These are phyloP conservation scores for Parazoanthus darwini DNA, from an alignment of 92 coral and sea anemone species.

Conservation along the genomic window DNA sequence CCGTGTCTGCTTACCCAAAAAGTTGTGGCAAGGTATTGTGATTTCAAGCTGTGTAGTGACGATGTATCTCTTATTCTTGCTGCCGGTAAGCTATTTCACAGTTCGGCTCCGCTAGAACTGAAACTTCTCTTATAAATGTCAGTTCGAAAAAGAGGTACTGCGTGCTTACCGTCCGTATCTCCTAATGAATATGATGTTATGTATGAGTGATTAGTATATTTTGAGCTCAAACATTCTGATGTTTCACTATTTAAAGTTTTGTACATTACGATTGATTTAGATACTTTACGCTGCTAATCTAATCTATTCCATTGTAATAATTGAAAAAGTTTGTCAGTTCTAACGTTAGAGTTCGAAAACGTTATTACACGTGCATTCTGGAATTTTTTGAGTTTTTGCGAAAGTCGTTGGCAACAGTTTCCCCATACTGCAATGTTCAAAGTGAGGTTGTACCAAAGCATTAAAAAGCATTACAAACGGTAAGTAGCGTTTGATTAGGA, in stretches of 20 bases:
- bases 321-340: slow-evolving; percentile 38
- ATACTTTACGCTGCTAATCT: slow-evolving; percentile 27
- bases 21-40: slow-evolving; percentile 1
- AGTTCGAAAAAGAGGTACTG: slow-evolving; percentile 39
- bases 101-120: slow-evolving; percentile 36
- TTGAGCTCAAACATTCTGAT: slow-evolving; percentile 30
- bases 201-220: slow-evolving; percentile 1
- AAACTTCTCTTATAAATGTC: slow-evolving; percentile 18
- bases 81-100: slow-evolving; percentile 37
- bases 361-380: slow-evolving; percentile 52
- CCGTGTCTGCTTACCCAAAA: too few species aligned
- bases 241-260: slow-evolving; percentile 40
- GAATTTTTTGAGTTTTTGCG: slow-evolving; percentile 52
- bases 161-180: slow-evolving; percentile 36
- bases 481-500: slow-evolving; percentile 31
- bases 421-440: slow-evolving; percentile 53
- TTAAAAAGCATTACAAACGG: slow-evolving; percentile 27
- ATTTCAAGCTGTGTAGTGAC: background rate
- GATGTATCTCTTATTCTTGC: slow-evolving; percentile 1
- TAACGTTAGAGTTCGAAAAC: slow-evolving; percentile 35
- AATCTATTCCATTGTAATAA: slow-evolving; percentile 45
- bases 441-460: slow-evolving; percentile 42
- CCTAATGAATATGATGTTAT: background rate
- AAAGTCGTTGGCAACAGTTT: slow-evolving; percentile 51
- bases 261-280: slow-evolving; percentile 43